phyloP scores from a whole-genome alignment of 2,113 vertebrate species.

The Entomyzon cyanotis region DNA sequence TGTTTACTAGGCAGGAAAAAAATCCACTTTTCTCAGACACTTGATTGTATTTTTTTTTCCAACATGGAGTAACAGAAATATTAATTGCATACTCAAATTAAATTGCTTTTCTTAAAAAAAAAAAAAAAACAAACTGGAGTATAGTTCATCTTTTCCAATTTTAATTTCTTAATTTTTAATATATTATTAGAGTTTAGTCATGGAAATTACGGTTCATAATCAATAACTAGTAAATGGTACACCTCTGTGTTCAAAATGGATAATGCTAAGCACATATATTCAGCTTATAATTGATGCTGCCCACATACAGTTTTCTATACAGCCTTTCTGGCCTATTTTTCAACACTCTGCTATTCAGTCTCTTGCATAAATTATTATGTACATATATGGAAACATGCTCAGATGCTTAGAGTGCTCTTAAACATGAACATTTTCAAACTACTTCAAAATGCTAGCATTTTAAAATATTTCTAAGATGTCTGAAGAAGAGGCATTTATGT shows the following conservation, averaged over 20 bases:
- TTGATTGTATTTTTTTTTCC: background rate
- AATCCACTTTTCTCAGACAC: background rate
- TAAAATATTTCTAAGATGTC: background rate
- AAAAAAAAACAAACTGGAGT: background rate
- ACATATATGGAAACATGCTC: background rate
- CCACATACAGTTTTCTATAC: conserved; percentile 19
- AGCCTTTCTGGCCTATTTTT: background rate
- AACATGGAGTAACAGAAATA: background rate
- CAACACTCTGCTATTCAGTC: conserved; percentile 23
- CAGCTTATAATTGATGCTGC: conserved; percentile 44
- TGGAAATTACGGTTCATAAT: conserved; percentile 39
- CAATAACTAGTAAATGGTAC: conserved; percentile 56
- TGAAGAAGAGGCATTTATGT: background rate
- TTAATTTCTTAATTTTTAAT: conserved; percentile 39
- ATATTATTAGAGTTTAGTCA: background rate
- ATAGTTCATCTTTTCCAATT: background rate
- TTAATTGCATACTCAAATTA: conserved; percentile 39
- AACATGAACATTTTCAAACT: background rate
- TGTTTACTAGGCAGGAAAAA: background rate
- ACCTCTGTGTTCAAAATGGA: conserved; percentile 53
- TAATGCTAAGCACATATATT: conserved; percentile 27
- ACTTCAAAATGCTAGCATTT: background rate
- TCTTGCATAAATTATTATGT: background rate
- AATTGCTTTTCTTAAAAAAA: conserved; percentile 23
- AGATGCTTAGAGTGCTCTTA: background rate